Conservation (phyloP, 2,888 invertebrate species). For the Gymnocheta viridis region DNA sequence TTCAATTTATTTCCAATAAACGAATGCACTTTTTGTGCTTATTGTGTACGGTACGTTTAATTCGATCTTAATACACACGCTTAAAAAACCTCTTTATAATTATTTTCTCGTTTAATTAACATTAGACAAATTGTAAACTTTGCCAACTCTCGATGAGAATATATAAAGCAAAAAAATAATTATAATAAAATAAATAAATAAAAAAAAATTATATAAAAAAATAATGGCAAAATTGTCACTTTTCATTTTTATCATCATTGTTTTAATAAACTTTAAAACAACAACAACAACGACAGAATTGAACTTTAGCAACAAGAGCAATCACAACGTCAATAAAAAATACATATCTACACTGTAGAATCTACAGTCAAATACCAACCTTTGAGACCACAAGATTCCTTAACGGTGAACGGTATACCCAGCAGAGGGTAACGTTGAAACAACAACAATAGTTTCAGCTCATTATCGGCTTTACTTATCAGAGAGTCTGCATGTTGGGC, state of each 20-base stretch:
- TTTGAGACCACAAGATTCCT: conserved; percentile 89
- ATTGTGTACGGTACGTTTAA: not conserved
- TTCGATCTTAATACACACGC: not conserved
- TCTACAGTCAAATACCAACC: conserved; percentile 82
- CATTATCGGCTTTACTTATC: conserved; percentile 74
- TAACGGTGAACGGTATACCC: conserved; percentile 92
- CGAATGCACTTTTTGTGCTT: too few relatives aligned
- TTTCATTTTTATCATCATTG: not conserved
- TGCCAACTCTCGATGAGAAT: conserved; percentile 8
- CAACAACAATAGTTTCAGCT: conserved; percentile 74
- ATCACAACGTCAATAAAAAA: not conserved
- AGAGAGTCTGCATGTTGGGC: conserved; percentile 85
- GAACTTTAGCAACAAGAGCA: not conserved
- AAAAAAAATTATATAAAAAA: not conserved
- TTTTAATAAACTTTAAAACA: not conserved
- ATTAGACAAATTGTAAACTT: conserved; percentile 12
- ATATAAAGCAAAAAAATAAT: too few relatives aligned
- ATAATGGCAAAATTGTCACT: not conserved
- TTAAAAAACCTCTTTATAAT: not conserved
- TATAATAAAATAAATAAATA: not conserved
- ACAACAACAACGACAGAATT: not conserved
- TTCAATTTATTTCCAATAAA: too few relatives aligned
- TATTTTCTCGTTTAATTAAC: not conserved
- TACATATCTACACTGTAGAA: not conserved
- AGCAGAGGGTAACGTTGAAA: conserved; percentile 86